phyloP scores from a whole-genome alignment of 1,140 invertebrate genomes.

The Cepaea nemoralis region DNA sequence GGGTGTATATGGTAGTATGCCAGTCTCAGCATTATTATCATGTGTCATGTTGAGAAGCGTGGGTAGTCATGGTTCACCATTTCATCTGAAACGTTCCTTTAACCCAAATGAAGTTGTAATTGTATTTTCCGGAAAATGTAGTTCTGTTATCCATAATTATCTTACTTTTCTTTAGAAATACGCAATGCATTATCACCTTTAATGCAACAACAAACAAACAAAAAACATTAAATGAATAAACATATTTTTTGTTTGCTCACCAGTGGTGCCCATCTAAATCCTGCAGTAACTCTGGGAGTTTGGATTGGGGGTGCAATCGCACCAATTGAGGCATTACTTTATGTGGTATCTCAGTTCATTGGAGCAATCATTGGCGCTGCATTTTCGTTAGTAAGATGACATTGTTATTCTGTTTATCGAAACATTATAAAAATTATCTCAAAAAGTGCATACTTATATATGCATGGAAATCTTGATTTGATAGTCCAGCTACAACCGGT shows the following conservation, averaged over 20 bases:
- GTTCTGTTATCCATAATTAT: background rate
- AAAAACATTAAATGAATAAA: background rate
- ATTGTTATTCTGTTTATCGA: too few species aligned
- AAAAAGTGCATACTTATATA: too few species aligned
- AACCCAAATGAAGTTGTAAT: too few species aligned
- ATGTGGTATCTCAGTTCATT: conserved; percentile 63
- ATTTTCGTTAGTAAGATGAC: conserved; percentile 59
- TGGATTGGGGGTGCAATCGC: conserved; percentile 60
- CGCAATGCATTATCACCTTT: background rate
- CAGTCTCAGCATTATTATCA: too few species aligned
- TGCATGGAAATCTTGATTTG: too few species aligned
- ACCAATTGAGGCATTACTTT: conserved; percentile 53
- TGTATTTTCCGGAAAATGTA: too few species aligned
- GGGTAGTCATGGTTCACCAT: too few species aligned
- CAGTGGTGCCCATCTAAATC: conserved; percentile 72
- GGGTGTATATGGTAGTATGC: too few species aligned
- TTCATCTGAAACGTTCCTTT: too few species aligned
- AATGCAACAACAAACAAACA: background rate
- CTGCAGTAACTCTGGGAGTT: conserved; percentile 68
- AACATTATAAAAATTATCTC: too few species aligned
- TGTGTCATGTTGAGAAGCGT: too few species aligned
- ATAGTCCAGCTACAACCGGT: too few species aligned
- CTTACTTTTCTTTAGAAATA: background rate
- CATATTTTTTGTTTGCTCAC: conserved; percentile 33
- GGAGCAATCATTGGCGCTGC: conserved; percentile 68